Evolutionary conservation across 2,888 invertebrate species (phyloP).

Genomic region (Catocala nupta): DNA sequence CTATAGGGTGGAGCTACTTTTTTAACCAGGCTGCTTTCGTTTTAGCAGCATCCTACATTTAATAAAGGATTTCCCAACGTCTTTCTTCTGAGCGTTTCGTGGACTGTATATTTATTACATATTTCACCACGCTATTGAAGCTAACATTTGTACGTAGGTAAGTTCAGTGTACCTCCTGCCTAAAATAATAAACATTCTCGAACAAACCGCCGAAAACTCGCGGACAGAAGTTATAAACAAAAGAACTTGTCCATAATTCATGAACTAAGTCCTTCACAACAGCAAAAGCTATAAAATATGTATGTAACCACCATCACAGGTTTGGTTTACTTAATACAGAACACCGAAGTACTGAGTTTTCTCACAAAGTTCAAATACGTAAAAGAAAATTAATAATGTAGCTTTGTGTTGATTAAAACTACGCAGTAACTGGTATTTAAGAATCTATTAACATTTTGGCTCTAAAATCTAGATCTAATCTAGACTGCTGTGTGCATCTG

Average conservation of each 20-base stretch:
- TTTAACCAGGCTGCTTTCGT: too few relatives aligned
- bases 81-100: too few relatives aligned
- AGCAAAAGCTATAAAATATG: constrained; percentile 39
- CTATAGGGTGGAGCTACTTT: too few relatives aligned
- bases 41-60: too few relatives aligned
- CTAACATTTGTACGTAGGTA: constrained; percentile 1
- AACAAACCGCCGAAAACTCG: constrained; percentile 13
- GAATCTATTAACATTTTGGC: not conserved
- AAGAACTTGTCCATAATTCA: constrained; percentile 26
- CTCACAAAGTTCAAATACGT: constrained; percentile 29
- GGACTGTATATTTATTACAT: too few relatives aligned
- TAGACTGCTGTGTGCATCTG: not conserved
- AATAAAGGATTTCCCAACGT: too few relatives aligned
- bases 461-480: not conserved
- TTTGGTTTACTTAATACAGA: constrained; percentile 19
- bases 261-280: constrained; percentile 19
- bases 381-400: constrained; percentile 38
- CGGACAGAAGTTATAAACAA: constrained; percentile 24
- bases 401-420: not conserved
- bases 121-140: not conserved
- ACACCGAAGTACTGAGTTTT: constrained; percentile 16
- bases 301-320: constrained; percentile 32
- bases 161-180: not conserved
- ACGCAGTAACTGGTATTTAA: not conserved
- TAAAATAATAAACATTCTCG: constrained; percentile 20